Percentiles rank a stretch among this genome's conserved stretches.
These are phyloP conservation scores for Typhlichthys subterraneus DNA, from an alignment of 2,797 vertebrate species.

Conservation along the genomic window DNA sequence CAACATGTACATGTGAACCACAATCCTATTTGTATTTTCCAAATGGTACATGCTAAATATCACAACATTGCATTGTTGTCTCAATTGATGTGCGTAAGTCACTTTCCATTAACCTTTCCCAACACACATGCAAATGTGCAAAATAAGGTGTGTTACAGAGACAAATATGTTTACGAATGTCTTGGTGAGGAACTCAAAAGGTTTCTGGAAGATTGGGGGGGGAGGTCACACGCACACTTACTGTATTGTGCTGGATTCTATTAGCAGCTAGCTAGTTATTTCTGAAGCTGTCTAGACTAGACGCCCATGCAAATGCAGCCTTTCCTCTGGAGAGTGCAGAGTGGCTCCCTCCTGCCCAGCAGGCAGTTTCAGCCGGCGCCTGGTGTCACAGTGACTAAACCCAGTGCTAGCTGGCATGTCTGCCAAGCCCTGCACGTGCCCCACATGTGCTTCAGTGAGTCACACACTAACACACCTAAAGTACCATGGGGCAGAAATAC, in stretches of 20 bases:
- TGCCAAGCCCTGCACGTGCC: constrained; percentile 7
- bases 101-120: constrained; percentile 10
- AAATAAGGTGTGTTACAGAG: constrained; percentile 25
- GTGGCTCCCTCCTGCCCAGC: background rate
- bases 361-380: constrained; percentile 1
- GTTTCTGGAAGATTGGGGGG: background rate
- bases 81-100: too few relatives aligned
- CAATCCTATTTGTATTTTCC: too few relatives aligned
- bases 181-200: background rate
- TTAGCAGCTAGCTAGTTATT: constrained; percentile 24
- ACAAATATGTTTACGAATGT: constrained; percentile 22
- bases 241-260: background rate
- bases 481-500: constrained; percentile 17
- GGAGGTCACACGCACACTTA: too few relatives aligned
- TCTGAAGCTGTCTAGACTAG: constrained; percentile 23
- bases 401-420: constrained; percentile 35
- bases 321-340: constrained; percentile 16
- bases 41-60: too few relatives aligned
- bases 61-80: background rate
- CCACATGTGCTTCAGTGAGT: constrained; percentile 28
- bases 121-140: constrained; percentile 1
- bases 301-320: constrained; percentile 12
- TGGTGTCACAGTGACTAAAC: constrained; percentile 18
- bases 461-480: constrained; percentile 7
- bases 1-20: too few relatives aligned